Conservation (phyloP, 2,888 invertebrate species). For the Eristalis intricaria region DNA sequence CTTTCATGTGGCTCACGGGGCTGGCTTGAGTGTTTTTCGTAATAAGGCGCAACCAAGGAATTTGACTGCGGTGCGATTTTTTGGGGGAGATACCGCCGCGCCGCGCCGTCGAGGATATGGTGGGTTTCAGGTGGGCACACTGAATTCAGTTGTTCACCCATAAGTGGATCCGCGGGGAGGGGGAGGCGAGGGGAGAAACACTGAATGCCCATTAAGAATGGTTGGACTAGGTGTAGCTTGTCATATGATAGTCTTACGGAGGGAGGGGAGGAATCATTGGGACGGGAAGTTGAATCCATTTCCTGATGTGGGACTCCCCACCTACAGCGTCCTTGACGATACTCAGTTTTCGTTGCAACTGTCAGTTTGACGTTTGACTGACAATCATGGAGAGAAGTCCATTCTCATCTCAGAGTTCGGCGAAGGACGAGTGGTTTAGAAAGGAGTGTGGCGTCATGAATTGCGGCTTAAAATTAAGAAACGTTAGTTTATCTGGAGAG, state of each 20-base stretch:
- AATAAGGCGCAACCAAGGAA: conserved; percentile 8
- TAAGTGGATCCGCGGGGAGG: background rate
- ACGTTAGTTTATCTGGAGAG: background rate
- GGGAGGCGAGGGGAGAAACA: background rate
- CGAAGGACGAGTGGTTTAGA: background rate
- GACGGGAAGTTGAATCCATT: background rate
- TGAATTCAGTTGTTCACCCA: background rate
- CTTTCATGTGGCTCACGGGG: conserved; percentile 46
- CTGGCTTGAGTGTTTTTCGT: conserved; percentile 30
- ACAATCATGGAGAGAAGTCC: background rate
- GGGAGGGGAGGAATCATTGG: background rate
- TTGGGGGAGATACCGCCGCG: background rate
- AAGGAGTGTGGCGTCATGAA: background rate
- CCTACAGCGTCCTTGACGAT: background rate
- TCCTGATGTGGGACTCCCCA: background rate
- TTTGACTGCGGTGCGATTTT: background rate
- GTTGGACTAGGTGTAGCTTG: background rate
- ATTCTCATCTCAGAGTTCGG: too few species aligned
- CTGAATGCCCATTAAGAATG: conserved; percentile 6
- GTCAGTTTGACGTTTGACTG: background rate
- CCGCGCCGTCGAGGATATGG: conserved; percentile 1
- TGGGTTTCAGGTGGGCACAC: background rate
- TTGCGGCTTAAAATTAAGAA: background rate
- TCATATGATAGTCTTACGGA: background rate
- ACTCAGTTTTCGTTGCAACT: background rate